Conservation (phyloP, 2,888 invertebrate genomes). For the Cataglyphis albicans region DNA sequence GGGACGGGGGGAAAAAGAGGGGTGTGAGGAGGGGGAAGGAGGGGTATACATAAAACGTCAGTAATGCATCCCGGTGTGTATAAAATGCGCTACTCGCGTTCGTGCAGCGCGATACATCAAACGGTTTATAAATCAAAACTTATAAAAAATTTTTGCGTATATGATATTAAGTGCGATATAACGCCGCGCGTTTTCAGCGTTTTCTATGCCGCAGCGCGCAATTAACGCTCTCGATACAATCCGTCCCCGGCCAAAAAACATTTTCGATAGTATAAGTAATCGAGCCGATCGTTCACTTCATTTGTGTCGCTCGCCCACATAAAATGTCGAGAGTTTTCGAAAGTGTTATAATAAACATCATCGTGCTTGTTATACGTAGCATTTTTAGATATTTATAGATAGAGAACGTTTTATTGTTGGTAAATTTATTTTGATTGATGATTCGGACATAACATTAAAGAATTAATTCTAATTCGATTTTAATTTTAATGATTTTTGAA, state of each 20-base stretch:
- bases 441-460: neutral
- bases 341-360: slow-evolving; percentile 19
- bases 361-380: neutral
- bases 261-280: slow-evolving; percentile 35
- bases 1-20: neutral
- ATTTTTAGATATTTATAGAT: neutral
- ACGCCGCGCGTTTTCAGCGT: slow-evolving; percentile 36
- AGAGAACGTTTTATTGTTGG: neutral
- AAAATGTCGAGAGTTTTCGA: slow-evolving; percentile 20
- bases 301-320: slow-evolving; percentile 25
- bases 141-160: slow-evolving; percentile 67
- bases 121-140: slow-evolving; percentile 74
- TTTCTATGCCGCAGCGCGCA: slow-evolving; percentile 32
- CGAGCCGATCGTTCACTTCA: slow-evolving; percentile 42
- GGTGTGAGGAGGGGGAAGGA: neutral
- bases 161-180: slow-evolving; percentile 55
- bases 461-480: neutral
- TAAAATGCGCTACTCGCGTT: slow-evolving; percentile 68
- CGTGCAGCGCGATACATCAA: slow-evolving; percentile 66
- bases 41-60: slow-evolving; percentile 67
- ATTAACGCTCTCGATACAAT: slow-evolving; percentile 46
- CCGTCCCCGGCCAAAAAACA: neutral
- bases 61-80: slow-evolving; percentile 67
- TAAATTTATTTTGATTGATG: neutral
- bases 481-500: neutral